Base-by-base conservation (phyloP, 2,888 invertebrate species). In the Ectobius pallidus region DNA sequence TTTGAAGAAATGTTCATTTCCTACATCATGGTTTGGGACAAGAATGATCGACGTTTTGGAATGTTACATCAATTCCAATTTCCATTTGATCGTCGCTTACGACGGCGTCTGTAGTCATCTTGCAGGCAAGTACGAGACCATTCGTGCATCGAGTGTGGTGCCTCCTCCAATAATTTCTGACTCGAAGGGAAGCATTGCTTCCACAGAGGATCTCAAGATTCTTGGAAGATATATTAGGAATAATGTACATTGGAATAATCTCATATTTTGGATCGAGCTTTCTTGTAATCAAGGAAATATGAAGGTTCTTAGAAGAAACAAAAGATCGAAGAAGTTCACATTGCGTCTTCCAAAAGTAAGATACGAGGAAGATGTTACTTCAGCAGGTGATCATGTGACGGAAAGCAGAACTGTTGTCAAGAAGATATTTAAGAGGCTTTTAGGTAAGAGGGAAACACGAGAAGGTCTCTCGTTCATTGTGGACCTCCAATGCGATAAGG, bases 1-100 rank as follows among this genome's bases (percentile, higher is more conserved):
- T 9, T 14, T 61, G 4, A n/a, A 34, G 7, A 32, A 32, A n/a
- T 22, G 25, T 14, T 18, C n/a, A 4, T 6, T 16, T 6, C 14
- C 6, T 46, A 3, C n/a, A n/a, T 14, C 14, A 11, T n/a, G 30
- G 32, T 61, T 32, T 16, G 61, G 61, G 0, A 61, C 30, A 1
- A 61, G 32, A 34, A 18, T 61, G 6, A 30, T 61, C 18, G 61
- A 61, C 7, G 11, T 32, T 61, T 32, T 61, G 61, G 61, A 61
- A 2, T 61, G 61, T 32, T 61, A 32, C 32, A 7, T 32, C 4
- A 61, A 61, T 32, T 34, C 16, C 16, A 61, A 61, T 32, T 32
- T 14, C n/a, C 34, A 61, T n/a, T 2, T 61, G 20, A n/a, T 34
- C 3, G 32, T 61, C 2, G 18, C 61, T 7, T 32, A 61, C 16